Base-by-base conservation (phyloP, 2,113 vertebrate genomes). In the Chaetorhynchus papuensis region DNA sequence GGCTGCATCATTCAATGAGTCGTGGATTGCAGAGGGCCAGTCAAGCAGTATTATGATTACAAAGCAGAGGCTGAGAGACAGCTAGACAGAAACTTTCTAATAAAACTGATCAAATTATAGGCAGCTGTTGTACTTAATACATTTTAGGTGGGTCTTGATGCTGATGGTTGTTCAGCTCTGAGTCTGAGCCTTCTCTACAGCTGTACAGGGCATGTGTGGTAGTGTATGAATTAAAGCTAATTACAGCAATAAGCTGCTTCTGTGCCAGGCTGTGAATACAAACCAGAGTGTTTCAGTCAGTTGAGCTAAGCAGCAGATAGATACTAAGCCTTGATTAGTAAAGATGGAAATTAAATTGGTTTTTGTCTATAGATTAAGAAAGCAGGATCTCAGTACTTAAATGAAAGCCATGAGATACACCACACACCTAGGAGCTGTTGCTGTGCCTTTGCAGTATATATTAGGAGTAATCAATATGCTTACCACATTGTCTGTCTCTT, bases 391-490 rank as follows among this genome's bases (percentile, higher is more conserved):
- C 65, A 42, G 41, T 71, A 39, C 15, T 60, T 71, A 37, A 75
- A 31, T 37, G 31, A 72, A 85, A 93, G 31, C 44, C 33, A 4
- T 54, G 33, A 75, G 61, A 76, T 68, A 56, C 6, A 30, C 12
- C 44, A 35, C 18, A 35, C 41, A 88, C 63, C 75, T 76, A 83
- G 41, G 44, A 88, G 30, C 21, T 93, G 93, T 87, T 87, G 52
- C 79, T 93, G 74, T 83, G 56, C 70, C 87, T 22, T 82, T 0
- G 2, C 33, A 60, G 47, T 63, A 37, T 16, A 21, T 53, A 57
- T 81, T 65, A 79, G 66, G 89, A 93, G 42, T 61, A 93, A 96
- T 85, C 89, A 95, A 85, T 92, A 71, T 81, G 71, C 68, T 94
- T 60, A 30, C 64, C 68, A 59, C 63, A 92, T 81, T 92, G 66